Evolutionary conservation across 2,113 vertebrate species (phyloP), one percentile per base, ranked within the genome.

Genomic region (Dicerorhinus sumatrensis): DNA sequence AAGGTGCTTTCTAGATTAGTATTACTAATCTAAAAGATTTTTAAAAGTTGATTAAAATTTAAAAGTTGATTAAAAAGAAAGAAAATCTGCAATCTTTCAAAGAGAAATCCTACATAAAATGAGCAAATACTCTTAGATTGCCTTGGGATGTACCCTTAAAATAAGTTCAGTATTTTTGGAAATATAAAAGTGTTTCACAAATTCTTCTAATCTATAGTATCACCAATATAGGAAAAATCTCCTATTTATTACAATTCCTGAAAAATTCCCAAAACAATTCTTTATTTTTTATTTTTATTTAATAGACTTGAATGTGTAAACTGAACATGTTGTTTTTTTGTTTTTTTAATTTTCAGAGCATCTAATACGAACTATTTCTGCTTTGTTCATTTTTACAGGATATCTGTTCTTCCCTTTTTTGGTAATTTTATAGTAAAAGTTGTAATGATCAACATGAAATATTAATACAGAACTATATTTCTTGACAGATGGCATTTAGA

Each of bases 391-490:
- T 91, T 98, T 96, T 84, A 92, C 9, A 56, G 62, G 5, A 87
- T 58, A 65, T 75, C 89, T 98, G 29, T 80, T 89, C 23, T 92
- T 67, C 11, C 58, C 31, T 97, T 98, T 97, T 97, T 98, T 97
- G 72, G 67, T 48, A 92, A 89, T 91, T 98, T 98, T 97, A 97
- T 75, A 97, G 58, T 89, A 10, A 16, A 87, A 79, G 4, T 63
- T 84, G 46, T 2, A 86, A 54, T 67, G 56, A 51, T 58, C 58
- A 93, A 51, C 39, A 85, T 97, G 36, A 63, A 98, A 18, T 94
- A 85, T 97, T 97, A 93, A 92, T 85, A 96, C 84, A 95, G 2
- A 97, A 96, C 42, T 84, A 23, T 31, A 97, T 97, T 98, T 98
- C 89, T 96, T 97, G 67, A 97, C 93, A 98, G 92, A 89, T 67